These are phyloP conservation scores for Dicrurus megarhynchus DNA, from an alignment of 2,113 vertebrate genomes.

Conservation along the genomic window DNA sequence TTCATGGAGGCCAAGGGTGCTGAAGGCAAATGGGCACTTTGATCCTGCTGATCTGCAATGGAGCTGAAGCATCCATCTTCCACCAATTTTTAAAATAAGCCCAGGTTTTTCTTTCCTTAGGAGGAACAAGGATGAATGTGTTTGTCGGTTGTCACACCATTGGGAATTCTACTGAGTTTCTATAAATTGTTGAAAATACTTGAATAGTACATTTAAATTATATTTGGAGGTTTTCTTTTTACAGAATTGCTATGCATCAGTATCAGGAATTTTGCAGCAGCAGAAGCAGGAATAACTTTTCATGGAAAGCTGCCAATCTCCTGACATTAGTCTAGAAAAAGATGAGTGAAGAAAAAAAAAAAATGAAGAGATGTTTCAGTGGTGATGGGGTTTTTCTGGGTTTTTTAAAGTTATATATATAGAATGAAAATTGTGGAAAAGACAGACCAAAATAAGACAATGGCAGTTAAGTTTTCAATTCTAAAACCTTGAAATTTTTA, in stretches of 20 bases:
- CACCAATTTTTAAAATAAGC: neutral
- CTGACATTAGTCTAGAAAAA: neutral
- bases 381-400: accelerated
- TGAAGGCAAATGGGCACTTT: neutral
- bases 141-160: neutral
- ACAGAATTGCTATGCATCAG: neutral
- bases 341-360: neutral
- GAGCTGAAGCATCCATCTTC: neutral
- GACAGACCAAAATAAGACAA: neutral
- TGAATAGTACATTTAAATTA: neutral
- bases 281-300: neutral
- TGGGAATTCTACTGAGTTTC: neutral
- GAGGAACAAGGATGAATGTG: neutral
- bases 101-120: neutral
- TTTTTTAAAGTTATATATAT: neutral
- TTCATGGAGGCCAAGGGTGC: neutral
- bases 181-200: neutral
- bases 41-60: neutral
- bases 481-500: neutral
- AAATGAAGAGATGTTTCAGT: neutral
- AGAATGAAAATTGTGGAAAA: neutral
- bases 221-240: neutral
- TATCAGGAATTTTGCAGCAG: neutral
- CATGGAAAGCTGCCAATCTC: neutral
- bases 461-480: neutral